These are phyloP conservation scores for Chelidonichthys spinosus DNA, from an alignment of 2,797 vertebrate genomes.

Conservation along the genomic window DNA sequence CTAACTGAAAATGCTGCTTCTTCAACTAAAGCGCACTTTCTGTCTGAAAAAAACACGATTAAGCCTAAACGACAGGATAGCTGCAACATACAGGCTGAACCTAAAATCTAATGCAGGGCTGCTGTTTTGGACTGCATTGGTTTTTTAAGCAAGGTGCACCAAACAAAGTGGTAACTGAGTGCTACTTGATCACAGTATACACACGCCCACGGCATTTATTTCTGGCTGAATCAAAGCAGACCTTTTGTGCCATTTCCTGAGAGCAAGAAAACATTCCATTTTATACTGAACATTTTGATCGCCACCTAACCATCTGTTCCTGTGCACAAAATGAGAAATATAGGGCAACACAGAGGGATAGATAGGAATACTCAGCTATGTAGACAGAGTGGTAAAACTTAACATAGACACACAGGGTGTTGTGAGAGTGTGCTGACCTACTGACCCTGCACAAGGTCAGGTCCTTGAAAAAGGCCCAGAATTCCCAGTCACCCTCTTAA, in stretches of 20 bases:
- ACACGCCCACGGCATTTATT: slow-evolving; percentile 11
- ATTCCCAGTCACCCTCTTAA: too few relatives aligned
- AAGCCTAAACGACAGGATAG: neutral
- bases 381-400: neutral
- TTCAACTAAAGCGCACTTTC: slow-evolving; percentile 15
- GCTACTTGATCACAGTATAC: neutral
- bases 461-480: too few relatives aligned
- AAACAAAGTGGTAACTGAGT: neutral
- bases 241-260: neutral
- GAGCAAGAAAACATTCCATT: neutral
- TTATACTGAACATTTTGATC: neutral
- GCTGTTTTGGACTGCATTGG: neutral
- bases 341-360: neutral
- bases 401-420: too few relatives aligned
- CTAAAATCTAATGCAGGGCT: neutral
- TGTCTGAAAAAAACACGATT: slow-evolving; percentile 4
- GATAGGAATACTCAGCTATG: neutral
- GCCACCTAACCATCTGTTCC: slow-evolving; percentile 8
- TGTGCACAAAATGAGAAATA: neutral
- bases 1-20: slow-evolving; percentile 6
- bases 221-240: neutral
- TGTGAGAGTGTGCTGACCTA: too few relatives aligned
- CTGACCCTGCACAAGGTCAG: too few relatives aligned
- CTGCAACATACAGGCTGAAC: neutral
- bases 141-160: neutral